Evolutionary conservation across 2,888 invertebrate genomes (phyloP), one percentile per base, ranked within the genome.

Genomic region (Frankliniella fusca): DNA sequence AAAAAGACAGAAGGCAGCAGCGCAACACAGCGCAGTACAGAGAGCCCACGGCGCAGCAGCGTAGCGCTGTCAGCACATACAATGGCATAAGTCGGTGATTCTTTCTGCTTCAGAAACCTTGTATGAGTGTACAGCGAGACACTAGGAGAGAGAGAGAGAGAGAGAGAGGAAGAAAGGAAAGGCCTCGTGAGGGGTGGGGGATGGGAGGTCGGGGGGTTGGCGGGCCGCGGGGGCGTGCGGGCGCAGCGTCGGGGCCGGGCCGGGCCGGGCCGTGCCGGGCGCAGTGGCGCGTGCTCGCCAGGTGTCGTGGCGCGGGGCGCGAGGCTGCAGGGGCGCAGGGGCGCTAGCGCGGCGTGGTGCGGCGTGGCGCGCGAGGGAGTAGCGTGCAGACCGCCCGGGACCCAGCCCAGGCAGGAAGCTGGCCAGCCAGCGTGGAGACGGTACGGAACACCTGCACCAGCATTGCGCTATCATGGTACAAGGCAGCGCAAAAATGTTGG

Each of bases 81-180:
- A 76, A 76, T 76, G 27, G 70, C 70, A 23, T 76, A 76, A 76
- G 70, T 76, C 70, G 70, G 23, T 76, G 70, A 76, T 76, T 76
- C 27, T 76, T 76, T 76, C 70, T 76, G 70, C 70, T 76, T 76
- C 70, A 76, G 70, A 76, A 76, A 76, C 70, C 70, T 76, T 76
- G 70, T 76, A 76, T 76, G 70, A 76, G 27, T 8, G 27, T 76
- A 23, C 70, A 11, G 70, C 27, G 70, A 76, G 70, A 76, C 27
- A 15, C 18, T 12, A 15, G 20, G 54, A 54, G 54, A 54, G 54
- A 54, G 54, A 54, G 54, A 54, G 54, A 12, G 54, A 54, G 54
- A 54, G 54, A 54, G 54, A 54, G 54, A 54, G 54, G 18, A 54
- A 54, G 54, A 54, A 18, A 54, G 54, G 18, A 8, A 54, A 20